A percentile compares a stretch with the other conserved stretches of the same genome.
phyloP scores from a whole-genome alignment of 2,888 invertebrate genomes.

The Chrysolina americana region DNA sequence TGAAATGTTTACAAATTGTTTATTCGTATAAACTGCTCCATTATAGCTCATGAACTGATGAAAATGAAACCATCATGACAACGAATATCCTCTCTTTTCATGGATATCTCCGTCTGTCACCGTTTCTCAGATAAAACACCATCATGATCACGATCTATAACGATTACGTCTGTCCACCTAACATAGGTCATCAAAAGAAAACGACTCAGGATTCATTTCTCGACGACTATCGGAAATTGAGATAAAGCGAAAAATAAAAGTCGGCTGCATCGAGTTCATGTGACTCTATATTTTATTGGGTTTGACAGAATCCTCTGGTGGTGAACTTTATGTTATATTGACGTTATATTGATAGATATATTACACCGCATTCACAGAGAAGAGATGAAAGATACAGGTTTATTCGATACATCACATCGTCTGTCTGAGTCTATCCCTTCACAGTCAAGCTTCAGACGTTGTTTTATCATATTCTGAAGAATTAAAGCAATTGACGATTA shows the following conservation, averaged over 20 bases:
- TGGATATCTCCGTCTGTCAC: background rate
- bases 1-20: too few relatives aligned
- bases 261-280: background rate
- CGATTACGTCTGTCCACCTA: background rate
- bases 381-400: background rate
- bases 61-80: too few relatives aligned
- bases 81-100: background rate
- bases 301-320: background rate
- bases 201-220: background rate
- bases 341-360: background rate
- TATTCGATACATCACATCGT: background rate
- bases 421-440: background rate
- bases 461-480: too few relatives aligned
- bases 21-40: too few relatives aligned
- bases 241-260: background rate
- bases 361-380: background rate
- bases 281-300: slow-evolving; percentile 1
- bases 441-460: too few relatives aligned
- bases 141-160: background rate
- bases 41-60: too few relatives aligned
- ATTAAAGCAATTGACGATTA: too few relatives aligned
- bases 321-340: background rate
- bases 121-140: background rate
- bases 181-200: background rate
- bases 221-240: background rate